A percentile compares a stretch with the other conserved stretches of the same genome.
Evolutionary conservation across 2,113 vertebrate species (phyloP).

Genomic region (Coracopsis vasa): DNA sequence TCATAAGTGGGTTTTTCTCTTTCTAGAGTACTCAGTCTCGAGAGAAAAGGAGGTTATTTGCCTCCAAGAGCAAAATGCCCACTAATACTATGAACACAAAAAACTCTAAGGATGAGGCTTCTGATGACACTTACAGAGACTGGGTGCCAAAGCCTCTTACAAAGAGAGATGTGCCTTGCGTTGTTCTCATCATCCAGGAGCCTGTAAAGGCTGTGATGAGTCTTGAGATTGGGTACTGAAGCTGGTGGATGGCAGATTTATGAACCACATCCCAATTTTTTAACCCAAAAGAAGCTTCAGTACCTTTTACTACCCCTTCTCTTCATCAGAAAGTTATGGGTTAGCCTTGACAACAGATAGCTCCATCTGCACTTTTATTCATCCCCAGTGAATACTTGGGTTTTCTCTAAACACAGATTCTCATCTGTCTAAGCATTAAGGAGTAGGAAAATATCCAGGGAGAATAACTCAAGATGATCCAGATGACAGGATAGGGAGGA

Average conservation of each 20-base stretch:
- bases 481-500: background rate
- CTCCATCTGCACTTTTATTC: conserved; percentile 8
- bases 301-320: background rate
- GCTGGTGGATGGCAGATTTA: background rate
- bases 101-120: background rate
- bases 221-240: background rate
- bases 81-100: background rate
- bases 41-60: background rate
- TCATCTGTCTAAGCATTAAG: background rate
- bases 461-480: background rate
- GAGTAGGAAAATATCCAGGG: background rate
- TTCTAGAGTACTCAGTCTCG: background rate
- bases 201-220: background rate
- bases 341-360: conserved; percentile 12
- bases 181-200: background rate
- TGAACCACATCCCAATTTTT: background rate
- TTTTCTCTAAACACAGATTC: background rate
- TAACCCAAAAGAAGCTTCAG: background rate
- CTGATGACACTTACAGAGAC: background rate
- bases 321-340: background rate
- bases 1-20: background rate
- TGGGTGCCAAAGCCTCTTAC: background rate
- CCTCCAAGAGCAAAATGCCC: background rate
- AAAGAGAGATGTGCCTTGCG: background rate
- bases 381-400: background rate